Conservation (phyloP, 1,140 invertebrate species). For the Ceratitis capitata region DNA sequence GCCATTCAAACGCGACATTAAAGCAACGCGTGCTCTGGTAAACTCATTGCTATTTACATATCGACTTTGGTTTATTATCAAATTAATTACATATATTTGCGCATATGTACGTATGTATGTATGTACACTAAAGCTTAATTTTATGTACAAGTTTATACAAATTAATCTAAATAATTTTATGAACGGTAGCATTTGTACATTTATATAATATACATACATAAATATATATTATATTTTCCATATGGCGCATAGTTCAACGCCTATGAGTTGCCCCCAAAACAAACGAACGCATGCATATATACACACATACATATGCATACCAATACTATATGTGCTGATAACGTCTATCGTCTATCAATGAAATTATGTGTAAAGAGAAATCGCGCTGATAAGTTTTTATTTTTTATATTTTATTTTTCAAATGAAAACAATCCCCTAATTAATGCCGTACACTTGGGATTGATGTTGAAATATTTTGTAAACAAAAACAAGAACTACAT, state of each 20-base stretch:
- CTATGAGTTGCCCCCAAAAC: neutral
- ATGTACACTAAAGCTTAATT: no score
- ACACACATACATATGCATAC: no score
- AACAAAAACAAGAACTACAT: neutral
- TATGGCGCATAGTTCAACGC: slow-evolving; percentile 5
- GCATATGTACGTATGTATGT: neutral
- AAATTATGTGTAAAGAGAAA: neutral
- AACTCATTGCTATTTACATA: neutral
- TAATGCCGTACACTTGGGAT: neutral
- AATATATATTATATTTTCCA: neutral
- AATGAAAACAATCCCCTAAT: neutral
- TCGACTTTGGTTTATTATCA: neutral
- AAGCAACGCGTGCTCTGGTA: neutral
- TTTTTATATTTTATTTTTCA: no score
- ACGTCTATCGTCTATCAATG: neutral
- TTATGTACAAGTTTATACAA: no score
- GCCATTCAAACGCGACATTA: neutral
- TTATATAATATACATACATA: neutral
- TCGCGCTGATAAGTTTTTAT: neutral
- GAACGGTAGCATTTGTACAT: no score
- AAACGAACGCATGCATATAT: neutral
- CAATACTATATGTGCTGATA: no score
- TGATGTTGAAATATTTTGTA: neutral
- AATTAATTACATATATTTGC: neutral
- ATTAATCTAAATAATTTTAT: no score